Percentiles rank a stretch among this genome's conserved stretches.
Evolutionary conservation across 2,888 invertebrate genomes (phyloP).

Genomic region (Ennomos fuscantarius): DNA sequence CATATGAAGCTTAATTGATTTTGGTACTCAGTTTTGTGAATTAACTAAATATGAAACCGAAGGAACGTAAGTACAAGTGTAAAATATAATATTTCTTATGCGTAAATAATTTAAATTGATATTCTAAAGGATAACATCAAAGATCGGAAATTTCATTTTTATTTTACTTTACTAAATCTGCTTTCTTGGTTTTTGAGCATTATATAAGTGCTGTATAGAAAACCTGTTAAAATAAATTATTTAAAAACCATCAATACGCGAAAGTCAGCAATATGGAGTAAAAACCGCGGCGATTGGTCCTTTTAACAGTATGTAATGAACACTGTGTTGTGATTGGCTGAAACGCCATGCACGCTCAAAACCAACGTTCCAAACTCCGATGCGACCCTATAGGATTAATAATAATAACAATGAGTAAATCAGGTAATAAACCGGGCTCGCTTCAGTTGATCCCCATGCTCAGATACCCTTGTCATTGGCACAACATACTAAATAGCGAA

Average conservation of each 20-base stretch:
- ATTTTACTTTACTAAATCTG: too few relatives aligned
- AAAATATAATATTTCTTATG: not conserved
- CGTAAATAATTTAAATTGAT: not conserved
- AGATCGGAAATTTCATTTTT: too few relatives aligned
- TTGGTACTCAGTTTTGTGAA: conserved; percentile 12
- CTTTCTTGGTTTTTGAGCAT: too few relatives aligned
- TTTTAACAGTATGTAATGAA: too few relatives aligned
- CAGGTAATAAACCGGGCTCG: not conserved
- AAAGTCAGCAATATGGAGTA: too few relatives aligned
- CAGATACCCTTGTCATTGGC: conserved; percentile 79
- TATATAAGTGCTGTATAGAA: too few relatives aligned
- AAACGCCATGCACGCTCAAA: too few relatives aligned
- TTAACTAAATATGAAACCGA: not conserved
- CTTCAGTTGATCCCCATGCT: conserved; percentile 4
- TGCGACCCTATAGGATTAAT: not conserved
- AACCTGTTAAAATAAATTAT: too few relatives aligned
- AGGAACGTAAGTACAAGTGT: conserved; percentile 7
- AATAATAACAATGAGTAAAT: not conserved
- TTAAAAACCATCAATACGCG: too few relatives aligned
- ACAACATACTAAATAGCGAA: conserved; percentile 91
- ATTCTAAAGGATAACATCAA: not conserved
- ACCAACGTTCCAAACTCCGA: too few relatives aligned
- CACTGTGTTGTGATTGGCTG: too few relatives aligned
- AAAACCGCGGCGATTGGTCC: too few relatives aligned
- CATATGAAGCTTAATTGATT: conserved; percentile 7